Conservation (phyloP, 2,888 invertebrate species). For the Dynastes grantii region DNA sequence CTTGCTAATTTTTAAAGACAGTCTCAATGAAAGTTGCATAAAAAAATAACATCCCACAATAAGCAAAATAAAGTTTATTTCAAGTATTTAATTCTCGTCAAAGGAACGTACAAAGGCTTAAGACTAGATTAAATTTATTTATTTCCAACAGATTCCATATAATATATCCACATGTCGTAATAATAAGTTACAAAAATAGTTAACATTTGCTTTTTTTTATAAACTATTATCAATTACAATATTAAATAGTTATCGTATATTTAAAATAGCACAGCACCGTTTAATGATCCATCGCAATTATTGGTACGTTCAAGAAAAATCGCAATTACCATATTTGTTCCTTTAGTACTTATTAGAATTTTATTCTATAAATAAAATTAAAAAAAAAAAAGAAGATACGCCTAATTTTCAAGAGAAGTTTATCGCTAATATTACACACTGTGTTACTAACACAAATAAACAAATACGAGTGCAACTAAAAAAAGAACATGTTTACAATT, state of each 20-base stretch:
- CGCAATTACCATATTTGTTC: too few relatives aligned
- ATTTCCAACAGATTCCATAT: conserved; percentile 24
- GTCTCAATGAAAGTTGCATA: too few relatives aligned
- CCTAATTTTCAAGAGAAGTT: too few relatives aligned
- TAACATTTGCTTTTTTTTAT: conserved; percentile 12
- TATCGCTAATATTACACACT: too few relatives aligned
- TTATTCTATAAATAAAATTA: too few relatives aligned
- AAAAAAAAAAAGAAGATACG: too few relatives aligned
- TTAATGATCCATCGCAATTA: conserved; percentile 8
- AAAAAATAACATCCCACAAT: background rate
- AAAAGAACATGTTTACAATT: too few relatives aligned
- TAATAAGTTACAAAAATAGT: conserved; percentile 42
- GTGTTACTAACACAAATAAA: too few relatives aligned
- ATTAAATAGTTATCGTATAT: conserved; percentile 35
- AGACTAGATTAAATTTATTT: conserved; percentile 35
- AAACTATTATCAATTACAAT: conserved; percentile 9
- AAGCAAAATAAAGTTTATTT: conserved; percentile 45
- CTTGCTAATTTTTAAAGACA: too few relatives aligned
- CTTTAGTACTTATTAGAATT: too few relatives aligned
- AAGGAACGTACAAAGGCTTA: conserved; percentile 47
- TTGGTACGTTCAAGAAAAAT: background rate
- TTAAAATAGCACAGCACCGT: conserved; percentile 46
- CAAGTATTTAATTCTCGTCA: conserved; percentile 5
- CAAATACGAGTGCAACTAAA: too few relatives aligned
- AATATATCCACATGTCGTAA: conserved; percentile 24